These are phyloP conservation scores for Laticauda laticaudata DNA, from an alignment of 2,113 vertebrate species.

Conservation along the genomic window DNA sequence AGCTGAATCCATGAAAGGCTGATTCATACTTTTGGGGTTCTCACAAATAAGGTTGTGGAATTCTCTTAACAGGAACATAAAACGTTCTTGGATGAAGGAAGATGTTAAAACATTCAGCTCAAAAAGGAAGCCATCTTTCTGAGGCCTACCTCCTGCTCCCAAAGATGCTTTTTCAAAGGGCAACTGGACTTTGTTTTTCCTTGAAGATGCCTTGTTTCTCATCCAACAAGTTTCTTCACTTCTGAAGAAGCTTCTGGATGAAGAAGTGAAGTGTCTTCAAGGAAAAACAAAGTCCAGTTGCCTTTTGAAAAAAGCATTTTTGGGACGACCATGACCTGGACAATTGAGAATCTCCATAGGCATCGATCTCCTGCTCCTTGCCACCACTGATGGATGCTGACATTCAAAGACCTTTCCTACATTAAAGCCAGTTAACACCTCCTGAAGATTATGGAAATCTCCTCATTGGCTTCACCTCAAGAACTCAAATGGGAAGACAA, in stretches of 20 bases:
- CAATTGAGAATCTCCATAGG: not conserved
- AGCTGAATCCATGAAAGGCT: no score
- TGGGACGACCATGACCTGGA: not conserved
- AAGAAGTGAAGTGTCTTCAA: not conserved
- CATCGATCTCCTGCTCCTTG: not conserved
- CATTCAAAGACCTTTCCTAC: not conserved
- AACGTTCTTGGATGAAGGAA: not conserved
- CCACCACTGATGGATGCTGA: not conserved
- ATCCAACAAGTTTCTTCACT: no score
- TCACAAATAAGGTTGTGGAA: not conserved
- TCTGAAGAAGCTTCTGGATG: not conserved
- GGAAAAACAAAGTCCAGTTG: not conserved
- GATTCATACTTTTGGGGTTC: not conserved
- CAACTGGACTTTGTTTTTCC: not conserved
- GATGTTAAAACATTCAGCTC: not conserved
- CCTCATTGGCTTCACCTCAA: not conserved
- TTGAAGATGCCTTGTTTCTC: no score
- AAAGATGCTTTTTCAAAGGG: not conserved
- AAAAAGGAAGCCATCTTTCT: not conserved
- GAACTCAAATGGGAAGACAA: conserved; percentile 5
- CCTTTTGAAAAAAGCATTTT: not conserved
- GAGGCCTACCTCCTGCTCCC: not conserved
- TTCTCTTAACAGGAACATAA: not conserved
- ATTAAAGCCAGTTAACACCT: conserved; percentile 10
- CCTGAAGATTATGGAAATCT: not conserved